Base-by-base conservation (phyloP, 2,113 vertebrate genomes). In the Uria lomvia region DNA sequence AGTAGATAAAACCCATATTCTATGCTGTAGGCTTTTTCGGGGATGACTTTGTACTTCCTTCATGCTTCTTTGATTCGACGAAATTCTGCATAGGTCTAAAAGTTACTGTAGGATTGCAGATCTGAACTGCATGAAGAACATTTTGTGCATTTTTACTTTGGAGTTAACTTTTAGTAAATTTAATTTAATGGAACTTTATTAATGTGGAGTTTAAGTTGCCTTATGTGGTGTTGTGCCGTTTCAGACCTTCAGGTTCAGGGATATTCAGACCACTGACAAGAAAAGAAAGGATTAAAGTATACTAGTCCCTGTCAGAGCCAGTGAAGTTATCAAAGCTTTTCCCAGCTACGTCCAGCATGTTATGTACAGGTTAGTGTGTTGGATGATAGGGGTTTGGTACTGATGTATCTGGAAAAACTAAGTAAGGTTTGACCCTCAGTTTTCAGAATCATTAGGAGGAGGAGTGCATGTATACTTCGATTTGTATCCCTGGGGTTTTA, bases 141-240 rank as follows among this genome's bases (percentile, higher is more conserved):
- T 3, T 3, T 10, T 0, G 0, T 79, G 6, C 27, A 1, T 53
- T 88, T 74, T 63, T 38, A 58, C 52, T 49, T 60, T 34, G 38
- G 36, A 52, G 12, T 65, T 75, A 74, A 20, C 20, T 40, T 67
- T 12, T 9, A 40, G 9, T 34, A 56, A 38, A 88, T 36, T 52
- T 75, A 36, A 50, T 52, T 49, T 76, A 73, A 42, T 0, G 14
- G 19, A 67, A 62, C 11, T 74, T 84, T 2, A 19, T 45, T 43
- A 66, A 29, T n/a, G 17, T 3, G 2, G 32, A 60, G 5, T 60
- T 78, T 19, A 43, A 62, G 26, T 71, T 94, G 50, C 50, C 7
- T 77, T 34, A 4, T 9, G 12, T 62, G 24, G 0, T 71, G 22
- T 7, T 63, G 38, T 84, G 36, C 34, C 4, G 8, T 52, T 92